Evolutionary conservation across 2,888 invertebrate species (phyloP), one percentile per base, ranked within the genome.

Genomic region (Polyploca ridens): DNA sequence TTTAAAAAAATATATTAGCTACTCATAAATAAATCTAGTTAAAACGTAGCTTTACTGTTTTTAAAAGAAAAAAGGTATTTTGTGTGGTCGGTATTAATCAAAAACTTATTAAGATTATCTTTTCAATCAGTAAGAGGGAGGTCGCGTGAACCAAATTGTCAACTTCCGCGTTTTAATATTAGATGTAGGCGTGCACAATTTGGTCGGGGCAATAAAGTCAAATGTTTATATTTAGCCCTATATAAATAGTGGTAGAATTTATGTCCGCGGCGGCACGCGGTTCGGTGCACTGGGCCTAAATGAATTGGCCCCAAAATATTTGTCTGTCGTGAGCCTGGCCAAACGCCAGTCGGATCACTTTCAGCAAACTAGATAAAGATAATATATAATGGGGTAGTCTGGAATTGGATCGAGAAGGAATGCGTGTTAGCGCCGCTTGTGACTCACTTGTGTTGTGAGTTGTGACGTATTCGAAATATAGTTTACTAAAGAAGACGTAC

Each of bases 241-340:
- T 87, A 89, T 91, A 90, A 91, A 91, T 89, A 90, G 85, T 86
- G 75, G 72, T 78, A 75, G 85, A 86, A 90, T 91, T 88, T 89
- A 89, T 87, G 83, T 79, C 81, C 82, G 79, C 66, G 70, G 75
- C 70, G 74, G 79, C 78, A 74, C 77, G 81, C 76, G 79, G 84
- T 74, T 74, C 79, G 77, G 74, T 82, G 81, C 80, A 77, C 73
- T 74, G 82, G 79, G 87, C 84, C 77, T 85, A 81, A 87, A 92
- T 90, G 90, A 87, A 90, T 91, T 89, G 87, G 77, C 88, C 84
- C 84, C 86, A 87, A 92, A 92, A 93, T 91, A 90, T 93, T 91
- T 88, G 92, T 93, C 92, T 91, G 90, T 89, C 89, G 89, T 86
- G 81, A 73, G 79, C 78, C 86, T 94, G 94, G 93, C 90, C 63